Base-by-base conservation (phyloP, 2,888 invertebrate species). In the Liopterus haemorrhoidalis region DNA sequence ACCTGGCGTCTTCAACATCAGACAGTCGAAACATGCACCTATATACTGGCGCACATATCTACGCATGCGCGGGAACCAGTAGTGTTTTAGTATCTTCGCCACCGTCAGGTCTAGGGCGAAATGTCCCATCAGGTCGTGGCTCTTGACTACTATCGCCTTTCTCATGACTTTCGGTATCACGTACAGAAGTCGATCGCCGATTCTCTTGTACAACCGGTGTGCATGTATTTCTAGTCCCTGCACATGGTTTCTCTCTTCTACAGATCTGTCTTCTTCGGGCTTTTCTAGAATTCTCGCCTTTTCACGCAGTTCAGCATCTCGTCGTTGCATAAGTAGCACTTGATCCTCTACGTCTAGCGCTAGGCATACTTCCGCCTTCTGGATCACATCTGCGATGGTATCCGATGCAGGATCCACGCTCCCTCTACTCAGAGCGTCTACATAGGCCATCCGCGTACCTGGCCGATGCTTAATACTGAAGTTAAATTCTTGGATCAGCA, bases 121-220 rank as follows among this genome's bases (percentile, higher is more conserved):
- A 32, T 32, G 16, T 32, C 31, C 31, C 31, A 30, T 30, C 31
- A 27, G 12, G 31, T 30, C 31, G 31, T 30, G 31, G 14, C 11
- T 6, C 18, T 31, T 31, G 3, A 11, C 6, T 12, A 11, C 4
- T 31, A 31, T 31, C 8, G 8, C 4, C 8, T 31, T 31, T 12
- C 31, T 31, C 31, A 31, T 31, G n/a, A 18, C 15, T 18, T 31
- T 31, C 3, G 31, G 31, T 12, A 31, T 31, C 9, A 31, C 12
- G 18, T 6, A 31, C 12, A 31, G n/a, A 16, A 31, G 4, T 6
- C 14, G 6, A 8, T 12, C 15, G 5, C 15, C 15, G 8, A 11
- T 6, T 6, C 5, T 4, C 18, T 31, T 31, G 14, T 14, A 31
- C 31, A 31, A 31, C 6, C 5, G 15, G 12, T 31, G 15, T 3